Evolutionary conservation across 1,140 invertebrate genomes (phyloP), one percentile per base, ranked within the genome.

Genomic region (Zaprionus ornatus): DNA sequence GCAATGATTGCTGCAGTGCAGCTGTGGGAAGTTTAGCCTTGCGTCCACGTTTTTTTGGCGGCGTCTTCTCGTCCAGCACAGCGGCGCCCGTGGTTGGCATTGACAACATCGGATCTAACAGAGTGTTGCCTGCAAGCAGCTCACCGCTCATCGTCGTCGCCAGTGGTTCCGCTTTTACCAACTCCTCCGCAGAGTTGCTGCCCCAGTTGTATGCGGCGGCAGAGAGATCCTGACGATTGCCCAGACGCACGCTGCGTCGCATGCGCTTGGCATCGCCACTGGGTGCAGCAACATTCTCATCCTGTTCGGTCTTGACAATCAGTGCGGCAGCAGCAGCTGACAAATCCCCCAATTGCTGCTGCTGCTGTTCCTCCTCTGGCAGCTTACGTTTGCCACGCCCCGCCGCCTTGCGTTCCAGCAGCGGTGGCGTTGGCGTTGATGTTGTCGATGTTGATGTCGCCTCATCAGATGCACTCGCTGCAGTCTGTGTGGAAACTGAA

Each of bases 21-120:
- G 42, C 21, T 17, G 45, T 4, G 10, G 59, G 73, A 17, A 90
- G 62, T 60, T 92, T 92, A 0, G 91, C 87, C 35, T 92, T 92
- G n/a, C 91, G 82, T 5, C 91, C 91, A 3, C 91, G 80, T 21
- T 92, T 92, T 23, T 92, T 92, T 12, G 91, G 91, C 35, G 91
- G 91, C 21, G 91, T 91, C 60, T 91, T 92, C n/a, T 92, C 91
- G 37, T 90, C 82, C 9, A 84, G 25, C 15, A 45, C 35, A 1
- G 17, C 35, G 1, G 17, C 10, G 25, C 17, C n/a, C 5, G 59
- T 37, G 1, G 40, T 57, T 1, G 56, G 52, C 0, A 70, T 10
- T 9, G 56, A 17, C 1, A 66, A 3, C 23, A 25, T n/a, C 1
- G 29, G 13, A 2, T 48, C 59, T 10, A 23, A 9, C 9, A 32